Evolutionary conservation across 2,797 vertebrate genomes (phyloP), one percentile per base, ranked within the genome.

Genomic region (Urocyon cinereoargenteus): DNA sequence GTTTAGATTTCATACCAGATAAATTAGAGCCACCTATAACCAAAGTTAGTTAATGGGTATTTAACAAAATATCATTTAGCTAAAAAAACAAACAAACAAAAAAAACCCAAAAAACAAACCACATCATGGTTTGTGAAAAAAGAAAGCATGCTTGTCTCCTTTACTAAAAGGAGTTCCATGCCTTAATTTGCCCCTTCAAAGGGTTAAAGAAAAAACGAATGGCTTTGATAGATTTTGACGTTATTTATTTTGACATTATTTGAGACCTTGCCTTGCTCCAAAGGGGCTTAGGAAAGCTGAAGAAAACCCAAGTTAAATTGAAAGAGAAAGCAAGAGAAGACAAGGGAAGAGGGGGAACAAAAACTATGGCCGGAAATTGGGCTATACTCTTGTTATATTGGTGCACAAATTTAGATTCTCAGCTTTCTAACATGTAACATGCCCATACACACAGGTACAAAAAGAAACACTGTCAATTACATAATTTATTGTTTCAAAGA

Each of bases 231-330:
- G 94, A 94, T 93, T 97, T 84, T 91, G 75, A 92, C 86, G 53
- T 94, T 83, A 95, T 90, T 96, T 94, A 94, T 94, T 95, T 96
- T 90, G 83, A 82, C 84, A 72, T 95, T 93, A 70, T 82, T 92
- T 92, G 91, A 94, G 57, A 90, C 51, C 26, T 49, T 86, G 49
- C 16, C n/a, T 91, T 93, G 36, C 82, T 90, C 24, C 78, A 62
- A 64, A 88, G 45, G 59, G 26, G 0, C 31, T 94, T 93, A 82
- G 34, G 57, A 72, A 72, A 88, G 78, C 61, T 53, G 55, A 78
- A 61, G 59, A 83, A 94, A 92, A 72, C n/a, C 45, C 59, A 90
- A 96, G 22, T n/a, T 79, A 89, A 95, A 92, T 90, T 62, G 88
- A 93, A 95, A 91, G 26, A 79, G n/a, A 93, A 91, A 96, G 68